Evolutionary conservation across 2,888 invertebrate species (phyloP).

Genomic region (Eupithecia dodoneata): DNA sequence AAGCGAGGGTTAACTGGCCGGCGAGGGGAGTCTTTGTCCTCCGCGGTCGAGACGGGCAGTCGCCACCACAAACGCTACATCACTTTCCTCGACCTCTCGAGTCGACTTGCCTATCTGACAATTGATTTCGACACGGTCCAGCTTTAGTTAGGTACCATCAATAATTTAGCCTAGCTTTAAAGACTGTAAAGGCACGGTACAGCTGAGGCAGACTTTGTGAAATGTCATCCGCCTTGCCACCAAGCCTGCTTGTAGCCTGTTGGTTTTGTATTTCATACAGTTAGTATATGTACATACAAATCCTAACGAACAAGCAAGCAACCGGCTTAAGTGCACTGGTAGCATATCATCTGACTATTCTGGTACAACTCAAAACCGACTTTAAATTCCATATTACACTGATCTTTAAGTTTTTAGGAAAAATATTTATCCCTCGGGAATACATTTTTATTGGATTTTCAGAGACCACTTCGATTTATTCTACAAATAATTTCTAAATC

Average conservation of each 20-base stretch:
- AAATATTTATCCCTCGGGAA: too few relatives aligned
- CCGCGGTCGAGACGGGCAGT: constrained; percentile 59
- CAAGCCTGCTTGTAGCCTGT: too few relatives aligned
- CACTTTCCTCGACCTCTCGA: constrained; percentile 17
- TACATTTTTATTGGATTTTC: too few relatives aligned
- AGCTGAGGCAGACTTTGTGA: background rate
- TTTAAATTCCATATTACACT: too few relatives aligned
- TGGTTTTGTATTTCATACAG: too few relatives aligned
- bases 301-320: background rate
- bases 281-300: too few relatives aligned
- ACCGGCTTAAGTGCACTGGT: background rate
- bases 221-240: background rate
- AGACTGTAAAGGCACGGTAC: background rate
- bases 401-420: too few relatives aligned
- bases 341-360: too few relatives aligned
- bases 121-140: background rate
- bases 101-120: background rate
- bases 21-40: constrained; percentile 38
- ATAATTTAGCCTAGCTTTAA: background rate
- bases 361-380: too few relatives aligned
- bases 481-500: too few relatives aligned
- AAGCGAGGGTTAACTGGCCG: constrained; percentile 44
- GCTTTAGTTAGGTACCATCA: background rate
- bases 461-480: too few relatives aligned
- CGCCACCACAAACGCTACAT: constrained; percentile 48